Percentiles rank a stretch among this genome's conserved stretches.
Conservation (phyloP, 2,888 invertebrate genomes). For the Craniophora ligustri region DNA sequence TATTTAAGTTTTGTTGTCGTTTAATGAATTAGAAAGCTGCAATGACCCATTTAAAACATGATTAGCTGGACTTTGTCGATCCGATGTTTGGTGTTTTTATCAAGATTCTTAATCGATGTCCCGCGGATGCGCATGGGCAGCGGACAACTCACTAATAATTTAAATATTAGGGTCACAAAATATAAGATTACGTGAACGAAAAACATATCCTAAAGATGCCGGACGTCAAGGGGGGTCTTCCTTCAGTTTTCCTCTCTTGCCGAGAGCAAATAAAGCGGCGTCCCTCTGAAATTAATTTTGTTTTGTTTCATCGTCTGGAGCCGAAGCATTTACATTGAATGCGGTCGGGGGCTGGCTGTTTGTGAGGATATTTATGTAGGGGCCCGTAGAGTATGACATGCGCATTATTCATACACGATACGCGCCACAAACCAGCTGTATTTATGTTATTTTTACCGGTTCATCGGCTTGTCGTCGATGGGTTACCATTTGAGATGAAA, state of each 20-base stretch:
- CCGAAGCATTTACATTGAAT: constrained; percentile 87
- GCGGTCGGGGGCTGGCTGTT: constrained; percentile 84
- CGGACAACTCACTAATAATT: constrained; percentile 78
- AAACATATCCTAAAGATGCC: constrained; percentile 77
- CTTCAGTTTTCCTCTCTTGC: constrained; percentile 70
- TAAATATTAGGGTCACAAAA: constrained; percentile 73
- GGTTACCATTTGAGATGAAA: constrained; percentile 58
- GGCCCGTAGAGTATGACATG: constrained; percentile 84
- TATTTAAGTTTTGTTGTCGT: constrained; percentile 39
- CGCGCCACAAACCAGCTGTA: constrained; percentile 78
- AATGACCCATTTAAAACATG: constrained; percentile 60
- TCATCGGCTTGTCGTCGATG: constrained; percentile 75
- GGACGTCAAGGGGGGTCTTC: constrained; percentile 84
- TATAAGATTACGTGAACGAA: constrained; percentile 72
- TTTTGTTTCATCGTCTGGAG: constrained; percentile 87
- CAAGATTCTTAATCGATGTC: constrained; percentile 71
- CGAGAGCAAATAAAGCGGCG: constrained; percentile 83
- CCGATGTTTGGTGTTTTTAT: constrained; percentile 65
- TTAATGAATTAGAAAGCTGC: constrained; percentile 26
- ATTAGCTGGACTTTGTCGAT: constrained; percentile 56
- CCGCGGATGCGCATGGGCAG: constrained; percentile 65
- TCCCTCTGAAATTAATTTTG: constrained; percentile 87
- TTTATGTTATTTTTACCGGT: constrained; percentile 85
- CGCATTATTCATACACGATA: constrained; percentile 86
- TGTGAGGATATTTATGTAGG: constrained; percentile 86